Conservation (phyloP, 2,797 vertebrate species). For the Catostomus latipinnis region DNA sequence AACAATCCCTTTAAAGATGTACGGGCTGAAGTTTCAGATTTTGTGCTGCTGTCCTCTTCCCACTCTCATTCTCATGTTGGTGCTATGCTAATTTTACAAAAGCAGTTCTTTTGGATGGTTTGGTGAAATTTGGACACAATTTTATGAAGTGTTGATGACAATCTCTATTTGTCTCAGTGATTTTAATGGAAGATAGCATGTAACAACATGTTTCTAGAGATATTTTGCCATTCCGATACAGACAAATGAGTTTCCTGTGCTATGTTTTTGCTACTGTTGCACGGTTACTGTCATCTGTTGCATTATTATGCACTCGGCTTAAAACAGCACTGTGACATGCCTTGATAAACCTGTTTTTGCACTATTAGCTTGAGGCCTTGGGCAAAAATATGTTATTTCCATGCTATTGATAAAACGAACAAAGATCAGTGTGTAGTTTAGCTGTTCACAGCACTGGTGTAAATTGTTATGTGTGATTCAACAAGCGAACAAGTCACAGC, state of each 20-base stretch:
- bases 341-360: constrained; percentile 53
- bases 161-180: constrained; percentile 3
- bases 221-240: constrained; percentile 8
- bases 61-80: neutral
- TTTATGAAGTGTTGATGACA: constrained; percentile 27
- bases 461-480: neutral
- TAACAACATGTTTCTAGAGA: neutral
- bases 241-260: constrained; percentile 6
- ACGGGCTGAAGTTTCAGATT: no score
- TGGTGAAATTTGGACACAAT: neutral
- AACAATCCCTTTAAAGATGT: no score
- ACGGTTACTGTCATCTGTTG: constrained; percentile 36
- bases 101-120: neutral
- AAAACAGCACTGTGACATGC: constrained; percentile 50
- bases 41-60: no score
- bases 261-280: constrained; percentile 16
- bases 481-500: constrained; percentile 23
- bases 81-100: constrained; percentile 12
- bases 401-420: constrained; percentile 21
- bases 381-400: constrained; percentile 36
- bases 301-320: constrained; percentile 54
- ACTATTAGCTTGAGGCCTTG: constrained; percentile 39
- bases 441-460: neutral
- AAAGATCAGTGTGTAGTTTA: constrained; percentile 32
- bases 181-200: neutral